Conservation (phyloP, 92 coral and sea anemone species). For the Isaurus tuberculatus region DNA sequence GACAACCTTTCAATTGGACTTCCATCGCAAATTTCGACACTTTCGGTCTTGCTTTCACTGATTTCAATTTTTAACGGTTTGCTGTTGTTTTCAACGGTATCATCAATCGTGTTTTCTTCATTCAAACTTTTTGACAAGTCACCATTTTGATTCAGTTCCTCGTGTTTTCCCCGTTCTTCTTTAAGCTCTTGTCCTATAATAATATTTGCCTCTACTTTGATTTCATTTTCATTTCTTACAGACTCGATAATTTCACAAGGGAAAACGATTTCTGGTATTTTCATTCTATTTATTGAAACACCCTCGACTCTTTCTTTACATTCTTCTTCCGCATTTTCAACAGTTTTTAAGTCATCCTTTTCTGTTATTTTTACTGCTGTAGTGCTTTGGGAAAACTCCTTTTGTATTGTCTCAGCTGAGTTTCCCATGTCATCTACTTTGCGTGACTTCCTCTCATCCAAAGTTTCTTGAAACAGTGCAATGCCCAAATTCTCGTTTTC, state of each 20-base stretch:
- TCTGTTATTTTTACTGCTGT: neutral
- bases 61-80: constrained; percentile 9
- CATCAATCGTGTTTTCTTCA: neutral
- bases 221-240: neutral
- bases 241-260: constrained; percentile 3
- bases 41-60: neutral
- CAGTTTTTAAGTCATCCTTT: neutral
- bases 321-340: neutral
- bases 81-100: neutral
- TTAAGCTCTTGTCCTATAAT: neutral
- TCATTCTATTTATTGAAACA: neutral
- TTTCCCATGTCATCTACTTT: neutral
- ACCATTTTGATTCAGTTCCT: neutral
- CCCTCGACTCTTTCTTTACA: neutral
- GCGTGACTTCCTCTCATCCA: neutral
- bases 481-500: neutral
- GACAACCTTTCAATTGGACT: constrained; percentile 42
- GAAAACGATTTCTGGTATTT: constrained; percentile 17
- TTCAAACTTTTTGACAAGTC: neutral
- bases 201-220: neutral
- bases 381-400: neutral
- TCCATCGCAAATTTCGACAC: constrained; percentile 23
- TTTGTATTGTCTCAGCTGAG: neutral
- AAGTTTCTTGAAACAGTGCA: neutral
- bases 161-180: neutral